A percentile compares a stretch with the other conserved stretches of the same genome.
phyloP scores from a whole-genome alignment of 2,797 vertebrate genomes.

The Diplodus sargus region DNA sequence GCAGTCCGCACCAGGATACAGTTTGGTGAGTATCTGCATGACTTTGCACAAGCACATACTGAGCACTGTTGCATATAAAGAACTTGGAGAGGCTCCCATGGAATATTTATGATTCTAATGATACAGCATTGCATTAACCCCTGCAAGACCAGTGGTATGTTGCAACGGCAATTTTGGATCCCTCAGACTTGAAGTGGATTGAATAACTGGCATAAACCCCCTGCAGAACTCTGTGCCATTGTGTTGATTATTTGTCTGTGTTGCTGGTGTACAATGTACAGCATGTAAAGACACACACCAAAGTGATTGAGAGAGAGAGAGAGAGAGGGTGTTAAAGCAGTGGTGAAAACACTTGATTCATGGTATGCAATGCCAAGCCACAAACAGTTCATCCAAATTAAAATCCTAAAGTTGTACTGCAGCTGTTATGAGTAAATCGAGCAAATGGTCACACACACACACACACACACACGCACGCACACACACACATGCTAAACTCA shows the following conservation, averaged over 20 bases:
- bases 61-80: conserved; percentile 14
- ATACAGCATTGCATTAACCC: no score
- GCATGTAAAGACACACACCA: conserved; percentile 44
- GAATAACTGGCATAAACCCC: no score
- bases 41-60: conserved; percentile 43
- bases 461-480: neutral
- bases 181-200: no score
- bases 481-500: conserved; percentile 8
- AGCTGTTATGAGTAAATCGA: conserved; percentile 43
- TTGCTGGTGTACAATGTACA: no score
- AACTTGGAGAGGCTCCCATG: conserved; percentile 14
- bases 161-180: no score
- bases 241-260: no score
- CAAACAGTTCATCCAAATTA: conserved; percentile 58
- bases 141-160: no score
- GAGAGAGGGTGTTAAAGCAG: conserved; percentile 23
- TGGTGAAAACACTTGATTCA: conserved; percentile 56
- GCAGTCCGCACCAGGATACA: conserved; percentile 94
- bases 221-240: no score
- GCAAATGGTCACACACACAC: neutral
- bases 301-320: neutral
- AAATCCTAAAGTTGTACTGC: conserved; percentile 49
- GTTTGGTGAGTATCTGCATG: conserved; percentile 87
- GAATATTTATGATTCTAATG: conserved; percentile 20
- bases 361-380: conserved; percentile 51